Evolutionary conservation across 1,140 invertebrate genomes (phyloP), one percentile per base, ranked within the genome.

Genomic region (Leguminivora glycinivorella): DNA sequence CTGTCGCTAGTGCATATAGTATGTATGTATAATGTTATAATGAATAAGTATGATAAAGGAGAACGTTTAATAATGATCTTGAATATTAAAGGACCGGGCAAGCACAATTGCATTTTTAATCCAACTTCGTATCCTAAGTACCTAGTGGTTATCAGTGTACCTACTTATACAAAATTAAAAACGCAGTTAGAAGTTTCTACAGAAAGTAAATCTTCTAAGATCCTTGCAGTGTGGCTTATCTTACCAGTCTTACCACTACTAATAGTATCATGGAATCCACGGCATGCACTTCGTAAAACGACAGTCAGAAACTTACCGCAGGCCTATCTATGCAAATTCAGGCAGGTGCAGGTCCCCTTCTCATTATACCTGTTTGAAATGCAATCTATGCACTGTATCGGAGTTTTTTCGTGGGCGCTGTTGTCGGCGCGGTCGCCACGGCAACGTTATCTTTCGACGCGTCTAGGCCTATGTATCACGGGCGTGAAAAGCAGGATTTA

Each of bases 311-410:
- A 70, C 72, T 29, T 29, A 43, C 72, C 68, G 74, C 74, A 69
- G 75, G 80, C 69, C 79, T 87, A 88, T 88, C 87, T 88, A 90
- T 90, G 88, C 79, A 83, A 89, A 89, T 88, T 74, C 72, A 70
- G 74, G 75, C 75, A 80, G 75, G 75, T 82, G 78, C 83, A 83
- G 58, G 58, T 75, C 73, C 75, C 73, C 68, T 67, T 63, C 83
- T 84, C 83, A 87, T 87, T 88, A 87, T 77, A 70, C 72, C 82
- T 83, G 77, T 71, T 90, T 90, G 80, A 81, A 84, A 87, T 90
- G 88, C 85, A 90, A 90, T 88, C 88, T 90, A 88, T 90, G 88
- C 84, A 82, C 72, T 81, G 74, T 79, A 90, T 90, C 88, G 77
- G 72, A 72, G 70, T 87, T 90, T 89, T 90, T 89, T 88, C 76